Evolutionary conservation across 2,113 vertebrate genomes (phyloP), one percentile per base, ranked within the genome.

Genomic region (Pterophyllum scalare): DNA sequence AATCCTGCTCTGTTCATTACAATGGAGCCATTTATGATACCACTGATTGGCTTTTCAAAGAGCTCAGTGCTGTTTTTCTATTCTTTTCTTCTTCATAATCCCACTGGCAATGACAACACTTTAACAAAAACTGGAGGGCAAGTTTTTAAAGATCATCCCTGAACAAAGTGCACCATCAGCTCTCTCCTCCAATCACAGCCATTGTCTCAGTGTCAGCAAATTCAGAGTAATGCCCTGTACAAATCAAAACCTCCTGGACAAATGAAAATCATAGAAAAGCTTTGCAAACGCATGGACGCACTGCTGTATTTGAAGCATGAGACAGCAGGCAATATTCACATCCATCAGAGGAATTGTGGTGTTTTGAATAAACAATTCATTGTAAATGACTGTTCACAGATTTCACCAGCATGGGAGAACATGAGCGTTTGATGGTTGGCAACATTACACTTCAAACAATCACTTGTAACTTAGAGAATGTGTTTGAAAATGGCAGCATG

Each of bases 111-210:
- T 13, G 19, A 15, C 43, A 59, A 59, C 19, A 76, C 9, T 84
- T 60, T 4, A 49, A 75, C 33, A 74, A 28, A 28, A 80, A 84
- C 14, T 24, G 3, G 35, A 82, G 52, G 62, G 52, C 56, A 57
- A 54, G 52, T 64, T 85, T 84, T 79, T 75, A 60, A 62, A 89
- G 49, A 86, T 82, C 59, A 65, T 58, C 59, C 59, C 19, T 19
- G 20, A 81, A 79, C 81, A 91, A 91, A 85, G 77, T 89, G 91
- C 88, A 88, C 60, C 76, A 74, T 87, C 86, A 89, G 87, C 87
- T 88, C 57, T 52, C 24, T 67, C 40, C 33, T 77, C 54, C 80
- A 74, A 72, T 62, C 83, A 65, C 38, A 15, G 80, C 46, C 52
- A 52, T 64, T 90, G 81, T 89, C 83, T 84, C 76, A 0, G 4